Evolutionary conservation across 2,797 vertebrate species (phyloP).

Genomic region (Sebastes kiyomatsui): DNA sequence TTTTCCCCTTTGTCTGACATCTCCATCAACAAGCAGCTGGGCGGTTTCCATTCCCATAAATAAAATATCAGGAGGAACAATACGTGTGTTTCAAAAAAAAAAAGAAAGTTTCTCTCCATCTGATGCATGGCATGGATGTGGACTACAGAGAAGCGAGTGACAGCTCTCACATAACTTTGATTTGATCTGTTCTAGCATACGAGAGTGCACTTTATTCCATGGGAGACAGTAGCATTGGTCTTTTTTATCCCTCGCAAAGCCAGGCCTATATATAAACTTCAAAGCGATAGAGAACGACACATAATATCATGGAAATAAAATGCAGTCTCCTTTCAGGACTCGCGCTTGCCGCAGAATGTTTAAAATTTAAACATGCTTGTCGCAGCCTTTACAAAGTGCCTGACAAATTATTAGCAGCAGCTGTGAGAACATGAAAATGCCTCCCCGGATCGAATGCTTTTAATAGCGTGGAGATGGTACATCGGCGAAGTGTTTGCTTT

Average conservation of each 20-base stretch:
- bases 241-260: constrained; percentile 25
- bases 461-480: constrained; percentile 39
- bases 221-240: constrained; percentile 13
- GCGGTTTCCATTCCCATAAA: constrained; percentile 68
- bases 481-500: constrained; percentile 51
- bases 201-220: constrained; percentile 26
- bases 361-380: constrained; percentile 70
- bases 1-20: constrained; percentile 67
- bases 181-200: constrained; percentile 42
- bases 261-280: constrained; percentile 66
- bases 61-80: constrained; percentile 70
- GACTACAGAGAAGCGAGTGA: constrained; percentile 55
- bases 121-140: constrained; percentile 44
- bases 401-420: constrained; percentile 59
- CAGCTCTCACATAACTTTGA: constrained; percentile 63
- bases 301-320: constrained; percentile 71
- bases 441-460: constrained; percentile 31
- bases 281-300: constrained; percentile 58
- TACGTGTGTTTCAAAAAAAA: constrained; percentile 10
- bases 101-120: constrained; percentile 49
- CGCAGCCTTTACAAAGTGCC: constrained; percentile 58
- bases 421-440: constrained; percentile 56
- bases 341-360: constrained; percentile 56
- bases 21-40: constrained; percentile 68
- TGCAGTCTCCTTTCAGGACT: constrained; percentile 55